phyloP scores from a whole-genome alignment of 2,797 vertebrate genomes.

The Bryconaethiops microstoma region DNA sequence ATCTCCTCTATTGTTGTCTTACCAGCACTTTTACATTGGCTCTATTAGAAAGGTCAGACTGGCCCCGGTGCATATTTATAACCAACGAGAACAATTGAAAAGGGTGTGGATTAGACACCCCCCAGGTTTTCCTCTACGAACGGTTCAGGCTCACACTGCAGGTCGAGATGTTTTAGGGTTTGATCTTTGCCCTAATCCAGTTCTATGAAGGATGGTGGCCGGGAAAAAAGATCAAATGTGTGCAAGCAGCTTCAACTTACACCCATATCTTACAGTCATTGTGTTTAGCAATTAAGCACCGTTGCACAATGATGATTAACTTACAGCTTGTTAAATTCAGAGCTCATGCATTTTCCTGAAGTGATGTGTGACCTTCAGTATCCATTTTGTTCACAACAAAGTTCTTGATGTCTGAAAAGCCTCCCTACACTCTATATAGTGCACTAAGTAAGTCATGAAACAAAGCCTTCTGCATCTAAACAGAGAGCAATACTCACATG shows the following conservation, averaged over 20 bases:
- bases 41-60: conserved; percentile 51
- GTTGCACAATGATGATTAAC: neutral
- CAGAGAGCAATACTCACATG: neutral
- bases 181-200: conserved; percentile 25
- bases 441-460: neutral
- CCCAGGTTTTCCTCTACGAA: conserved; percentile 46
- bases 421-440: neutral
- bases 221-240: neutral
- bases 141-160: conserved; percentile 5
- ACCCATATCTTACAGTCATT: neutral
- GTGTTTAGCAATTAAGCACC: neutral
- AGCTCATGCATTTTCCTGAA: conserved; percentile 19
- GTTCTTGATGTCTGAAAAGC: conserved; percentile 28
- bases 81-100: conserved; percentile 65
- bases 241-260: neutral
- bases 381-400: conserved; percentile 13
- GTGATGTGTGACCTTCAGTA: conserved; percentile 22
- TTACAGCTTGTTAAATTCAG: conserved; percentile 17
- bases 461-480: neutral
- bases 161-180: conserved; percentile 27
- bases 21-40: conserved; percentile 26
- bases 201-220: conserved; percentile 18
- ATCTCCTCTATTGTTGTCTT: conserved; percentile 28
- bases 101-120: conserved; percentile 36
- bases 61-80: conserved; percentile 66